Evolutionary conservation across 2,888 invertebrate species (phyloP).

Genomic region (Aphodius sticticus): DNA sequence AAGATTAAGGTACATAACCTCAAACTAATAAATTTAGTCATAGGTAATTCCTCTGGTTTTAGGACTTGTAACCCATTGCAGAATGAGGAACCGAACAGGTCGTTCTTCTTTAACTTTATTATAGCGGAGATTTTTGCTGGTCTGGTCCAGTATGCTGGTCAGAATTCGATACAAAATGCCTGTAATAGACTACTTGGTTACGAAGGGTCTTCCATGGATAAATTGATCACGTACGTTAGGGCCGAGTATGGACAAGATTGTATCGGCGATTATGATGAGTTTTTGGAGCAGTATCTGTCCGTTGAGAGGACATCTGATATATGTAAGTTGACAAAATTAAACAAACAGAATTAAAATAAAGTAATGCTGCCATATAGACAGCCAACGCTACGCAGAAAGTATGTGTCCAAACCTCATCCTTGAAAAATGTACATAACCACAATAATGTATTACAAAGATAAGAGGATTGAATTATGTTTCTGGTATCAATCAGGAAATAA

Average conservation of each 20-base stretch:
- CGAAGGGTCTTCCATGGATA: constrained; percentile 36
- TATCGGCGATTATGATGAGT: constrained; percentile 39
- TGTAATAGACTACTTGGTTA: constrained; percentile 35
- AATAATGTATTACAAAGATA: no score
- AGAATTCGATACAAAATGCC: constrained; percentile 33
- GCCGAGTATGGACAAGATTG: constrained; percentile 33
- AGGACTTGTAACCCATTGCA: constrained; percentile 60
- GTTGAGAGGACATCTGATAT: constrained; percentile 26
- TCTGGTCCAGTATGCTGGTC: constrained; percentile 42
- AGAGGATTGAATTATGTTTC: no score
- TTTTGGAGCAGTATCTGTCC: constrained; percentile 31
- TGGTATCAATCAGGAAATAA: no score
- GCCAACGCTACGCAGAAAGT: no score
- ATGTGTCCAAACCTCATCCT: no score
- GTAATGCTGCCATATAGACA: no score
- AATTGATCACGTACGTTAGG: constrained; percentile 39
- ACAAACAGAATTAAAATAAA: background rate
- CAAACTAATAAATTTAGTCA: background rate
- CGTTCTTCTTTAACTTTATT: constrained; percentile 40
- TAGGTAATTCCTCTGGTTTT: constrained; percentile 28
- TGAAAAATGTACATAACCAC: no score
- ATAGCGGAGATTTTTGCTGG: constrained; percentile 40
- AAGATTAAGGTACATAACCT: constrained; percentile 60
- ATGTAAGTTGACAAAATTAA: constrained; percentile 23
- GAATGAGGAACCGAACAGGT: constrained; percentile 42